phyloP scores from a whole-genome alignment of 2,888 invertebrate genomes.

The Panopea generosa region DNA sequence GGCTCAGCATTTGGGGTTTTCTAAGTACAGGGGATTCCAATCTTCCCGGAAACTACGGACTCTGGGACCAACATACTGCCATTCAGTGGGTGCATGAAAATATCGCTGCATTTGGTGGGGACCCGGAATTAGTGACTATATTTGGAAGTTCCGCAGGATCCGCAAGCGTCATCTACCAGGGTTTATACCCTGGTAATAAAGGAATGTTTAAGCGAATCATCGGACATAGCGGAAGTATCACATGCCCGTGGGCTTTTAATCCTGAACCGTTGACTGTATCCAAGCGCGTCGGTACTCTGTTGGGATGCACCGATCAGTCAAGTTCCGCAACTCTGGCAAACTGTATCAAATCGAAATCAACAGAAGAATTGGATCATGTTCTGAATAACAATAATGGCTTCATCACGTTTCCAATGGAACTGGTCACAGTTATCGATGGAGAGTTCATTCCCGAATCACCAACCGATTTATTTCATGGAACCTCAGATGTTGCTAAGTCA shows the following conservation, averaged over 20 bases:
- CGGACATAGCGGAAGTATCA: constrained; percentile 68
- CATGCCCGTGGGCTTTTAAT: constrained; percentile 65
- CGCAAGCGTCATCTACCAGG: too few species aligned
- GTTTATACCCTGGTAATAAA: too few species aligned
- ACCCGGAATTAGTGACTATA: too few species aligned
- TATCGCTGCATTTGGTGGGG: too few species aligned
- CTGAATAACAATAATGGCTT: constrained; percentile 36
- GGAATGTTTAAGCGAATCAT: constrained; percentile 71
- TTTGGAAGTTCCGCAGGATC: too few species aligned
- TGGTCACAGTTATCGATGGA: constrained; percentile 94
- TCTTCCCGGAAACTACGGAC: too few species aligned
- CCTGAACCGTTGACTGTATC: constrained; percentile 87
- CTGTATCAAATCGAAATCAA: constrained; percentile 47
- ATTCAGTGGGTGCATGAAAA: too few species aligned
- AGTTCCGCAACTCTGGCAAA: constrained; percentile 38
- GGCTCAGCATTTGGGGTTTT: too few species aligned
- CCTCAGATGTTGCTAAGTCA: constrained; percentile 88
- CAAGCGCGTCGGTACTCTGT: constrained; percentile 87
- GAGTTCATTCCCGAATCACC: constrained; percentile 87
- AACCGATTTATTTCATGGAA: constrained; percentile 92
- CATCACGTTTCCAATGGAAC: constrained; percentile 82
- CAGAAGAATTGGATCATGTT: constrained; percentile 49
- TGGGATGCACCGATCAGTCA: constrained; percentile 56
- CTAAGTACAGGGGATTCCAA: too few species aligned
- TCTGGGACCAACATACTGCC: too few species aligned